Evolutionary conservation across 1,140 invertebrate genomes (phyloP).

Genomic region (Plodia interpunctella): DNA sequence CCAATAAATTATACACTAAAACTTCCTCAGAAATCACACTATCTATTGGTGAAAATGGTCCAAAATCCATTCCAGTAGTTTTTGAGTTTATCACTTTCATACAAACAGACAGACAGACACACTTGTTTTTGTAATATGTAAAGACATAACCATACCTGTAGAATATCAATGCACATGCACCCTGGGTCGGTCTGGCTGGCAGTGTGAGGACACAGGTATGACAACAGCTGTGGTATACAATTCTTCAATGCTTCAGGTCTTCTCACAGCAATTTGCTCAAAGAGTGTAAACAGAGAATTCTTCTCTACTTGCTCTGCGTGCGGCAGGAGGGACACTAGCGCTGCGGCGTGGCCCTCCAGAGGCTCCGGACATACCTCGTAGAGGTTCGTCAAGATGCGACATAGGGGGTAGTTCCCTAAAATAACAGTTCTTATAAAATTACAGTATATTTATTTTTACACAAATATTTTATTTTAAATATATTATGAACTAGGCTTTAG

Average conservation of each 20-base stretch:
- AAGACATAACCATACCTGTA: slow-evolving; percentile 80
- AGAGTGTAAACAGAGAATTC: slow-evolving; percentile 87
- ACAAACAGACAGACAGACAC: no score
- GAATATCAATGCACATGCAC: slow-evolving; percentile 67
- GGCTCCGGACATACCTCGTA: slow-evolving; percentile 91
- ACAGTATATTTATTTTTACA: no score
- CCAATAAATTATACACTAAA: no score
- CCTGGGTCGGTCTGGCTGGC: slow-evolving; percentile 49
- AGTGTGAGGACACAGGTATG: slow-evolving; percentile 78
- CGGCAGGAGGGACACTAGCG: slow-evolving; percentile 87
- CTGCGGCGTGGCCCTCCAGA: slow-evolving; percentile 89
- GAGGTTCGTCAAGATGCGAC: slow-evolving; percentile 90
- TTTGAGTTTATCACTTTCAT: no score
- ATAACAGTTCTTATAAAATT: slow-evolving; percentile 19
- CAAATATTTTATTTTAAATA: no score
- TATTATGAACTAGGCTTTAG: no score
- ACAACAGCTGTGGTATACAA: slow-evolving; percentile 86
- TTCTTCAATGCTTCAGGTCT: slow-evolving; percentile 88
- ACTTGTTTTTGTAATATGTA: no score
- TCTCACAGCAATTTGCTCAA: slow-evolving; percentile 87
- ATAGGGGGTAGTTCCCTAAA: slow-evolving; percentile 89
- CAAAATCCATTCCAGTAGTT: no score
- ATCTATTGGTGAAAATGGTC: no score
- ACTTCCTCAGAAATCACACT: no score
- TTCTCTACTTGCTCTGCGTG: slow-evolving; percentile 90